phyloP scores from a whole-genome alignment of 2,888 invertebrate species.

The Pollenia labialis region DNA sequence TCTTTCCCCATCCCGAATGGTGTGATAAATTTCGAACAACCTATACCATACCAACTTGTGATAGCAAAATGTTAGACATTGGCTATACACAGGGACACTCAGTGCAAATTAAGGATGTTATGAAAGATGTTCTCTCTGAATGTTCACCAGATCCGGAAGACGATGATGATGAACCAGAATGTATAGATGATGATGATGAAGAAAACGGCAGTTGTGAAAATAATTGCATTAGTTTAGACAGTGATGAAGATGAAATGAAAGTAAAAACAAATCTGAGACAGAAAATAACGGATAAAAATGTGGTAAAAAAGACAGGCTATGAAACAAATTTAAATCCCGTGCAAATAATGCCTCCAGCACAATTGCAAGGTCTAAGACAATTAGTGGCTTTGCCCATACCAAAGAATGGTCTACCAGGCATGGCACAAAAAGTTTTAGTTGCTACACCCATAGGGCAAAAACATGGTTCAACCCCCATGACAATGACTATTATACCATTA shows the following conservation, averaged over 20 bases:
- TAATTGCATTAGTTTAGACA: constrained; percentile 71
- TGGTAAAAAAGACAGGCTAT: not conserved
- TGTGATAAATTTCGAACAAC: constrained; percentile 81
- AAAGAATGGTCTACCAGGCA: constrained; percentile 70
- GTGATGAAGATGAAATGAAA: constrained; percentile 71
- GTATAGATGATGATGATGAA: constrained; percentile 51
- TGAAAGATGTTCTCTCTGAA: constrained; percentile 79
- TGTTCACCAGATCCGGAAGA: constrained; percentile 75
- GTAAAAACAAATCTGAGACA: constrained; percentile 24
- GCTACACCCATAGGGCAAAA: constrained; percentile 79
- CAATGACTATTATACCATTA: constrained; percentile 81
- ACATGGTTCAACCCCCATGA: constrained; percentile 77
- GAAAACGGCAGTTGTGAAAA: constrained; percentile 56
- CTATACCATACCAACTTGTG: constrained; percentile 79
- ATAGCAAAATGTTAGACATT: constrained; percentile 79
- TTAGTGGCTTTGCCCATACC: constrained; percentile 74
- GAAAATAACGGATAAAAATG: constrained; percentile 25
- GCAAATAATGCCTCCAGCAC: constrained; percentile 47
- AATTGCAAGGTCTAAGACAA: constrained; percentile 70
- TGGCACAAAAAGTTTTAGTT: constrained; percentile 80
- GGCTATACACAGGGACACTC: constrained; percentile 81
- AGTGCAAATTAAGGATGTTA: constrained; percentile 82
- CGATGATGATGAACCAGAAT: constrained; percentile 59
- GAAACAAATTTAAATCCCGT: constrained; percentile 37
- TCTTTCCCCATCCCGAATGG: constrained; percentile 82